A percentile compares a stretch with the other conserved stretches of the same genome.
Conservation (phyloP, 2,113 vertebrate species). For the Empidonax traillii region DNA sequence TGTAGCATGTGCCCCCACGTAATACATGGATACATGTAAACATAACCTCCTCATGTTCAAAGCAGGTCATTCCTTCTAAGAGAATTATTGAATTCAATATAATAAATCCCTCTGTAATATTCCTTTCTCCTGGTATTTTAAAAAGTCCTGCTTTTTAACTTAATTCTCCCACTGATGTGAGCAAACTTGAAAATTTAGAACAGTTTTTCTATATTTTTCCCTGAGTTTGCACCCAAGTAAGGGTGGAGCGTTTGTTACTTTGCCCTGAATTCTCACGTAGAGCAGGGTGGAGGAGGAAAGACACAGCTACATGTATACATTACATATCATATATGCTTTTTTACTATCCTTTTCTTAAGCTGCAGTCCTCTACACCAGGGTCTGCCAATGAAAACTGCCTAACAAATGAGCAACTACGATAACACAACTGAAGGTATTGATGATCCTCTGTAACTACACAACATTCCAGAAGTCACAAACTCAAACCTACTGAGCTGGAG, state of each 20-base stretch:
- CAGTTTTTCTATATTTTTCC: neutral
- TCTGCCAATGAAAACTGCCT: neutral
- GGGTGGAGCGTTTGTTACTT: neutral
- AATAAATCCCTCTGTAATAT: neutral
- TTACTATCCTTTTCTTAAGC: neutral
- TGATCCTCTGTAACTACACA: neutral
- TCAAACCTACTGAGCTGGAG: neutral
- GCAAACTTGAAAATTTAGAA: neutral
- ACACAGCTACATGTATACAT: neutral
- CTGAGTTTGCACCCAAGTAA: neutral
- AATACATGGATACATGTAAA: neutral
- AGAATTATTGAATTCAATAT: neutral
- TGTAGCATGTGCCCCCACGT: neutral
- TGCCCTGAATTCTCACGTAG: accelerated
- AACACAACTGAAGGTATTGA: neutral
- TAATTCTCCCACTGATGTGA: neutral
- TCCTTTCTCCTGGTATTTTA: neutral
- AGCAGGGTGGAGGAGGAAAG: neutral
- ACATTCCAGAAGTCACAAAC: neutral
- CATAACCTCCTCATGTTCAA: neutral
- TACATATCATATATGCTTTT: neutral
- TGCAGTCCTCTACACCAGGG: neutral
- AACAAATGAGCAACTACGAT: neutral
- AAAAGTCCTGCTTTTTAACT: neutral
- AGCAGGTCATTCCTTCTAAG: neutral